Conservation (phyloP, 2,113 vertebrate species). For the Callionymus lyra region DNA sequence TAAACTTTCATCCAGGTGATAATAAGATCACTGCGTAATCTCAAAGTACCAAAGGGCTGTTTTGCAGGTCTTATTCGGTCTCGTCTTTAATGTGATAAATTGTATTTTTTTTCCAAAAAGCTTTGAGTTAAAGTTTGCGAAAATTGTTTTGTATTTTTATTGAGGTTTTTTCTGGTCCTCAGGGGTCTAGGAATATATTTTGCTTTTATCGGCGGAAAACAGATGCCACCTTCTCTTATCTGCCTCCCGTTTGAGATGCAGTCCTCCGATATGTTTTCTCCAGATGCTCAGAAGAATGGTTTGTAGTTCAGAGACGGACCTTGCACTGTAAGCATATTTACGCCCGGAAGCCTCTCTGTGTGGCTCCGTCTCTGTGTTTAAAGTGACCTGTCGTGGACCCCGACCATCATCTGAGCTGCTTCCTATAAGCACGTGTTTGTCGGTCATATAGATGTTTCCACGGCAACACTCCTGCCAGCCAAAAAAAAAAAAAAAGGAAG, state of each 20-base stretch:
- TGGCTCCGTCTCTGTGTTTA: conserved; percentile 22
- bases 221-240: not conserved
- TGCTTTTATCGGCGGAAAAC: conserved; percentile 9
- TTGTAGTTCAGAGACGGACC: conserved; percentile 20
- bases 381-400: conserved; percentile 21
- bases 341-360: conserved; percentile 14
- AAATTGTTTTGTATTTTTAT: no score
- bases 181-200: not conserved
- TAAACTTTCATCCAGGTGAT: no score
- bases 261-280: conserved; percentile 23
- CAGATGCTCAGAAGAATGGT: conserved; percentile 19
- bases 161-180: not conserved
- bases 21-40: no score
- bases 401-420: conserved; percentile 19
- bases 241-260: conserved; percentile 2
- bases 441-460: conserved; percentile 28
- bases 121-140: no score
- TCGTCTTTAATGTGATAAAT: no score
- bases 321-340: conserved; percentile 7
- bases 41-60: no score
- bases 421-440: conserved; percentile 25
- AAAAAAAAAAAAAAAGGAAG: conserved; percentile 20
- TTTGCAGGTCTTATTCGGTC: no score
- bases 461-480: conserved; percentile 17
- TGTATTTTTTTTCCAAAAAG: no score